Conservation (phyloP, 2,113 vertebrate genomes). For the Burhinus bistriatus region DNA sequence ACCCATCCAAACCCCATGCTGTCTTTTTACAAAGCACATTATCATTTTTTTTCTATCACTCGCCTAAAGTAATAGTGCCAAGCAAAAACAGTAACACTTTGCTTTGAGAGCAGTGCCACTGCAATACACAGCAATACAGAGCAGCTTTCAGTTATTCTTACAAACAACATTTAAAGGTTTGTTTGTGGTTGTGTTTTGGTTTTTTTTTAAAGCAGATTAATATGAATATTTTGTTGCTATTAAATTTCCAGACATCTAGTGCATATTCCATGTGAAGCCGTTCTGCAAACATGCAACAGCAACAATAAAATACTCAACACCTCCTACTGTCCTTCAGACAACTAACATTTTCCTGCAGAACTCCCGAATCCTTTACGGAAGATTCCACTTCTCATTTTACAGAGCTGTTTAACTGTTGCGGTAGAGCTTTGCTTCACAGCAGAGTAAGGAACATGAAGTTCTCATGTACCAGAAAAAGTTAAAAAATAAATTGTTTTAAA, state of each 20-base stretch:
- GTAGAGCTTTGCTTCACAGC: not conserved
- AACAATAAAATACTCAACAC: not conserved
- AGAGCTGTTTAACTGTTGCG: not conserved
- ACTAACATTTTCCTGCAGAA: not conserved
- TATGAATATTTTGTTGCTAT: not conserved
- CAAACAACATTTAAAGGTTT: not conserved
- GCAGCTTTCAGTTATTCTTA: not conserved
- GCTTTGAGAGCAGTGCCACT: not conserved
- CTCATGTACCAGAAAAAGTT: not conserved
- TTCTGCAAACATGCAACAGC: not conserved
- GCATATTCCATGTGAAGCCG: not conserved
- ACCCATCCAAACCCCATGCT: not conserved
- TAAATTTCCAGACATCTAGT: not conserved
- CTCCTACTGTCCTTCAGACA: not conserved
- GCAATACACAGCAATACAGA: not conserved
- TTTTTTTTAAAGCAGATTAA: not conserved
- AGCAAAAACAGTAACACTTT: not conserved
- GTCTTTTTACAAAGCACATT: not conserved
- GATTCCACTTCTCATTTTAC: not conserved
- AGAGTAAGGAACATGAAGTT: not conserved
- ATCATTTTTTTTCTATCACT: not conserved
- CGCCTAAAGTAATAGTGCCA: not conserved
- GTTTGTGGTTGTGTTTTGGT: not conserved
- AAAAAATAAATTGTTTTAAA: not conserved
- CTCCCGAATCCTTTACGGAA: not conserved